Conservation (phyloP, 1,140 invertebrate species). For the Monomorium pharaonis region DNA sequence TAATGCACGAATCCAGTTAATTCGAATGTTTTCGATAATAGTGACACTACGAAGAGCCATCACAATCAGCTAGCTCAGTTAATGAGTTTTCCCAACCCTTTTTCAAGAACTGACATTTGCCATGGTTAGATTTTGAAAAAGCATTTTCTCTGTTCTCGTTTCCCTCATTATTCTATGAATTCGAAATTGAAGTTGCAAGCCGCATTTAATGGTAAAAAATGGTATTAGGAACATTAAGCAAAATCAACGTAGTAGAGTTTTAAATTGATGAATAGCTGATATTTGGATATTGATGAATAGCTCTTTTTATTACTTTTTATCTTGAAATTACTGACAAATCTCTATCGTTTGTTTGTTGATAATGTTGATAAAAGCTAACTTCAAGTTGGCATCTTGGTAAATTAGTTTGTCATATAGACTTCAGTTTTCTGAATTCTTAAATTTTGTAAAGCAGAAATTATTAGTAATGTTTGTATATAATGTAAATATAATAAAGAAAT, state of each 20-base stretch:
- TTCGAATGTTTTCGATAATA: slow-evolving; percentile 67
- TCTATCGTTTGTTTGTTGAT: not conserved
- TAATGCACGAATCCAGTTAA: slow-evolving; percentile 62
- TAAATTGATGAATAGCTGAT: too few species aligned
- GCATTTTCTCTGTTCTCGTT: slow-evolving; percentile 22
- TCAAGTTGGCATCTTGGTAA: not conserved
- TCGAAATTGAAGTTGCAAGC: not conserved
- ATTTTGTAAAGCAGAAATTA: not conserved
- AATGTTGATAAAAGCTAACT: not conserved
- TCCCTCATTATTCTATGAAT: not conserved
- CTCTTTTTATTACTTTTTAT: not conserved
- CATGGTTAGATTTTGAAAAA: slow-evolving; percentile 55
- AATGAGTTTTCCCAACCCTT: slow-evolving; percentile 65
- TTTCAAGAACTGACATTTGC: slow-evolving; percentile 58
- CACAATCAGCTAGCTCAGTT: slow-evolving; percentile 47
- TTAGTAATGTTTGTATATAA: not conserved
- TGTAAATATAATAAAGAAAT: not conserved
- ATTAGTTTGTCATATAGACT: not conserved
- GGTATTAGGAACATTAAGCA: not conserved
- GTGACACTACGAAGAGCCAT: slow-evolving; percentile 66
- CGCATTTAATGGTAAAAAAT: not conserved
- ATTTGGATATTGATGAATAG: too few species aligned
- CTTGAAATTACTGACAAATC: not conserved
- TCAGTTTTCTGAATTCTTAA: not conserved
- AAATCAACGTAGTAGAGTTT: not conserved